Conservation (phyloP, 2,888 invertebrate species). For the Mystacides longicornis region DNA sequence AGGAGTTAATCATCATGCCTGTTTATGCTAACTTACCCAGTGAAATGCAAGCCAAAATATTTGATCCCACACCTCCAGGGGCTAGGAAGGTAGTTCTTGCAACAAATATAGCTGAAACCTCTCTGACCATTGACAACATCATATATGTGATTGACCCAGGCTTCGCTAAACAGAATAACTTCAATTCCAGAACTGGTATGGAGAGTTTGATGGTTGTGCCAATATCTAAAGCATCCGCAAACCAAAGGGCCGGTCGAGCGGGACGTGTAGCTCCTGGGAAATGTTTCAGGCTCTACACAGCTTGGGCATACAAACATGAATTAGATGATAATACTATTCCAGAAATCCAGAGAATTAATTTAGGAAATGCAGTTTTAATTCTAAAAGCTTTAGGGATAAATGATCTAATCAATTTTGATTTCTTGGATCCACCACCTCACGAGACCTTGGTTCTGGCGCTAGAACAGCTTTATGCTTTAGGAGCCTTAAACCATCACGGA, state of each 20-base stretch:
- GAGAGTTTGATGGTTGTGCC: conserved; percentile 98
- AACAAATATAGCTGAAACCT: conserved; percentile 99
- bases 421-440: conserved; percentile 95
- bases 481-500: conserved; percentile 95
- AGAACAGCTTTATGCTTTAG: conserved; percentile 95
- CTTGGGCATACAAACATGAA: conserved; percentile 98
- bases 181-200: conserved; percentile 96
- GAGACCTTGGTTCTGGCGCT: conserved; percentile 87
- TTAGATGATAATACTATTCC: conserved; percentile 97
- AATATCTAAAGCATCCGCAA: conserved; percentile 95
- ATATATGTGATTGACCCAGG: conserved; percentile 99
- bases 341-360: conserved; percentile 96
- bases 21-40: conserved; percentile 98
- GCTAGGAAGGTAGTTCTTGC: conserved; percentile 96
- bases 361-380: conserved; percentile 94
- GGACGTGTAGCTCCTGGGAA: conserved; percentile 96
- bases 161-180: conserved; percentile 98
- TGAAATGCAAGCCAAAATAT: conserved; percentile 98
- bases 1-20: conserved; percentile 86
- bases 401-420: conserved; percentile 97
- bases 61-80: conserved; percentile 93
- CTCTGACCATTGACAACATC: conserved; percentile 97
- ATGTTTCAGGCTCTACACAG: conserved; percentile 96
- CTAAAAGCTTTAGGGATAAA: conserved; percentile 96
- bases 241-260: conserved; percentile 93